These are phyloP conservation scores for Drosophila pseudotalamancana DNA, from an alignment of 2,888 invertebrate genomes.

Conservation along the genomic window DNA sequence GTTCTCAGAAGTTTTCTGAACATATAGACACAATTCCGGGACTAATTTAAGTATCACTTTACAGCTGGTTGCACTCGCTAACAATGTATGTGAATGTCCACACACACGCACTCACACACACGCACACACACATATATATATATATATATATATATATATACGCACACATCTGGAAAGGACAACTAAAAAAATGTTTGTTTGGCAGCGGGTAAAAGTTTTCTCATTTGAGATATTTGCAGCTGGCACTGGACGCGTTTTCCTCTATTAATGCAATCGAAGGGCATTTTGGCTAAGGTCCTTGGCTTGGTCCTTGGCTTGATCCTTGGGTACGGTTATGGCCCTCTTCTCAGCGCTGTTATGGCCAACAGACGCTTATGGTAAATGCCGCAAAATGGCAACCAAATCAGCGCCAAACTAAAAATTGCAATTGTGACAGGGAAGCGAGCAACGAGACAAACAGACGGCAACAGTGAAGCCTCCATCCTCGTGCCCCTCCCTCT, in stretches of 20 bases:
- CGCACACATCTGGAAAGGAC: constrained; percentile 28
- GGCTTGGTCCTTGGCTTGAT: constrained; percentile 21
- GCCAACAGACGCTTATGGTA: constrained; percentile 57
- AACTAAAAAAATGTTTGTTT: constrained; percentile 25
- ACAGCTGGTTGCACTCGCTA: constrained; percentile 24
- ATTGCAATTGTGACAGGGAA: constrained; percentile 76
- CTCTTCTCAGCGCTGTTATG: too few relatives aligned
- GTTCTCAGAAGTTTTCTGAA: neutral
- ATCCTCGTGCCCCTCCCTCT: constrained; percentile 6
- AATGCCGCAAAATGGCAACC: constrained; percentile 75
- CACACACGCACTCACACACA: neutral
- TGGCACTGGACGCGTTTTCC: constrained; percentile 49
- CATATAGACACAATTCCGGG: constrained; percentile 1
- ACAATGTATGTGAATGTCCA: constrained; percentile 14
- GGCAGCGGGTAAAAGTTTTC: constrained; percentile 60
- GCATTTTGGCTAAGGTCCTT: constrained; percentile 57
- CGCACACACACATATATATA: too few relatives aligned
- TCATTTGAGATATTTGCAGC: constrained; percentile 72
- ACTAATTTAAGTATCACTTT: constrained; percentile 35
- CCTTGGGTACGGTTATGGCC: constrained; percentile 10
- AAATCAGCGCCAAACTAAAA: constrained; percentile 67
- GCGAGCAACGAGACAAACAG: constrained; percentile 58
- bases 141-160: too few relatives aligned
- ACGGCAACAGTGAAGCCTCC: constrained; percentile 51
- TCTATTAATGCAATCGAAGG: constrained; percentile 70